Evolutionary conservation across 2,113 vertebrate species (phyloP).

Genomic region (Podarcis muralis): DNA sequence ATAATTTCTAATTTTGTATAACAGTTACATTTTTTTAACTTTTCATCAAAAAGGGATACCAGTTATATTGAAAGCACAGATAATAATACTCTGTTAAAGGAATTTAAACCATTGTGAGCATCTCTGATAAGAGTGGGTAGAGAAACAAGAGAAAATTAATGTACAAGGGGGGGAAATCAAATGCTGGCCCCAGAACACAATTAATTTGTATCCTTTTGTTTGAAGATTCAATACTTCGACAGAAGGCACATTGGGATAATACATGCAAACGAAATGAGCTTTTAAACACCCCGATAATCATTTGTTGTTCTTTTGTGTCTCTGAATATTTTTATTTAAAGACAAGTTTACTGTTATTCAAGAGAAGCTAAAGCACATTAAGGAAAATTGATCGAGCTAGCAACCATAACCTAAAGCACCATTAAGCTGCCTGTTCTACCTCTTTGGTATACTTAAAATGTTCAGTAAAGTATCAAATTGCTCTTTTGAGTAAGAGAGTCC

Average conservation of each 20-base stretch:
- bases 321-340: slow-evolving; percentile 50
- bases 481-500: slow-evolving; percentile 58
- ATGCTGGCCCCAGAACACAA: neutral
- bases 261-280: neutral
- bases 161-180: neutral
- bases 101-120: no score
- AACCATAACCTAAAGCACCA: slow-evolving; percentile 65
- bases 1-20: no score
- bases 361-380: slow-evolving; percentile 45
- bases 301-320: slow-evolving; percentile 1
- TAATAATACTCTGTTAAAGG: no score
- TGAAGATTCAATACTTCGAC: neutral
- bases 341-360: slow-evolving; percentile 56
- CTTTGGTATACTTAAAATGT: slow-evolving; percentile 65
- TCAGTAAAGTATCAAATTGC: slow-evolving; percentile 64
- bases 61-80: no score
- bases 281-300: neutral
- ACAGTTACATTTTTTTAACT: no score
- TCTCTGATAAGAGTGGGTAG: neutral
- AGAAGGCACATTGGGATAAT: neutral
- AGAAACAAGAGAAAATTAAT: neutral
- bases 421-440: slow-evolving; percentile 65
- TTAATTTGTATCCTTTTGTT: neutral
- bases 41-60: no score
- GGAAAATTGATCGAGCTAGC: slow-evolving; percentile 53